A percentile compares a stretch with the other conserved stretches of the same genome.
Conservation (phyloP, 1,140 invertebrate species). For the Zaprionus vittiger region DNA sequence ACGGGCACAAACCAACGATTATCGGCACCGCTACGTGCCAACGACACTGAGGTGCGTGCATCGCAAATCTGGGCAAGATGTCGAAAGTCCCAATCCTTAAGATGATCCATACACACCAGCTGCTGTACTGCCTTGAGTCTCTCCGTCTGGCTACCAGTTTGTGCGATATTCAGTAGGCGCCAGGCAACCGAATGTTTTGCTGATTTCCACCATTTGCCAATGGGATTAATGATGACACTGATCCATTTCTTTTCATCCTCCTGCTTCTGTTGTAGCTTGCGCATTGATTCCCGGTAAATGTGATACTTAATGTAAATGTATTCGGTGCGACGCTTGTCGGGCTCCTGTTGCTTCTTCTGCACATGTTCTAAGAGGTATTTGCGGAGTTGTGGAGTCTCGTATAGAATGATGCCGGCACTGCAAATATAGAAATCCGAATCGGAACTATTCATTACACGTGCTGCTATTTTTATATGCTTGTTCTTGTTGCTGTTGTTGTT, state of each 20-base stretch:
- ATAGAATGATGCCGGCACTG: slow-evolving; percentile 76
- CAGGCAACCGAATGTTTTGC: slow-evolving; percentile 85
- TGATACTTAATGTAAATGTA: slow-evolving; percentile 84
- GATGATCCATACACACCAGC: slow-evolving; percentile 82
- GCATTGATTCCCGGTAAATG: slow-evolving; percentile 83
- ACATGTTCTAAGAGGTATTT: slow-evolving; percentile 69
- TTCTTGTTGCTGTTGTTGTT: slow-evolving; percentile 34
- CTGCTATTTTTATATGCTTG: slow-evolving; percentile 5
- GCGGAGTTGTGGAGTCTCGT: slow-evolving; percentile 70
- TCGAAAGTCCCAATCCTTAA: slow-evolving; percentile 87
- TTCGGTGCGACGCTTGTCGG: slow-evolving; percentile 78
- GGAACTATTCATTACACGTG: neutral
- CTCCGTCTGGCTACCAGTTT: slow-evolving; percentile 80
- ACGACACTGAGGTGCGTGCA: slow-evolving; percentile 87
- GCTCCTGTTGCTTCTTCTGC: slow-evolving; percentile 63
- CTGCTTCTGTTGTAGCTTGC: slow-evolving; percentile 73
- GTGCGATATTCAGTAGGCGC: slow-evolving; percentile 84
- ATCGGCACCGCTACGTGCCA: slow-evolving; percentile 86
- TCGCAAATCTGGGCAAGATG: slow-evolving; percentile 88
- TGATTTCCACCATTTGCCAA: slow-evolving; percentile 84
- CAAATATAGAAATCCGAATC: slow-evolving; percentile 31
- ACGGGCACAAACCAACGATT: slow-evolving; percentile 86
- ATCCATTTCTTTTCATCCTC: slow-evolving; percentile 84
- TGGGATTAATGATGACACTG: slow-evolving; percentile 80
- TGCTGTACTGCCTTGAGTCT: slow-evolving; percentile 84